Evolutionary conservation across 2,113 vertebrate species (phyloP).

Genomic region (Sapajus apella): DNA sequence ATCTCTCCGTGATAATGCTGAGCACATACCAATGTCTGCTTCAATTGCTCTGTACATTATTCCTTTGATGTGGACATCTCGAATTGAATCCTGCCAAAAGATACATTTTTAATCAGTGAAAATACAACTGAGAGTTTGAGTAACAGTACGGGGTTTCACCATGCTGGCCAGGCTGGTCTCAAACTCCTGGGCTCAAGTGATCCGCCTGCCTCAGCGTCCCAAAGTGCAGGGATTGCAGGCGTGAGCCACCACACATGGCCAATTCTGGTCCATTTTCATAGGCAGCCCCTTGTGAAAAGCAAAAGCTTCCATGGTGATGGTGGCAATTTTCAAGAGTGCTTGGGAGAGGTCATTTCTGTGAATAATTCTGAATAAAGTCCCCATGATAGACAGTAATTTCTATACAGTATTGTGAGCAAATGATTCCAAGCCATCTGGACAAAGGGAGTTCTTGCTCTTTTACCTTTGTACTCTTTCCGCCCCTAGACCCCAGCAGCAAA

Average conservation of each 20-base stretch:
- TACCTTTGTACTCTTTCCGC: neutral
- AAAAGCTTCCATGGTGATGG: neutral
- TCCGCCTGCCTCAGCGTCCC: no score
- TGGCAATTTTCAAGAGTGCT: neutral
- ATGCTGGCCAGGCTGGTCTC: no score
- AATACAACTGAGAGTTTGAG: neutral
- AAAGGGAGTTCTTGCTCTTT: neutral
- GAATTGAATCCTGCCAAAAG: constrained; percentile 92
- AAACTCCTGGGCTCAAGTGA: no score
- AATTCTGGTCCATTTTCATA: neutral
- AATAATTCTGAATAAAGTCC: neutral
- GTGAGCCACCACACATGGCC: no score
- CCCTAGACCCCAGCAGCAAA: neutral
- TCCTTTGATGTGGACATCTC: constrained; percentile 97
- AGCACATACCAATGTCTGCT: constrained; percentile 93
- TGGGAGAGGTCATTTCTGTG: neutral
- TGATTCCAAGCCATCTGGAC: neutral
- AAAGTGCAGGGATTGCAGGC: no score
- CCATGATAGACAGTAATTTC: neutral
- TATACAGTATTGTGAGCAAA: neutral
- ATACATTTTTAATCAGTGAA: constrained; percentile 47
- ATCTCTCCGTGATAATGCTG: neutral
- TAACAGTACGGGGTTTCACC: neutral
- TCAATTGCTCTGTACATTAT: constrained; percentile 98
- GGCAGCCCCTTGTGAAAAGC: neutral